Base-by-base conservation (phyloP, 2,888 invertebrate genomes). In the Ophion slaviceki region DNA sequence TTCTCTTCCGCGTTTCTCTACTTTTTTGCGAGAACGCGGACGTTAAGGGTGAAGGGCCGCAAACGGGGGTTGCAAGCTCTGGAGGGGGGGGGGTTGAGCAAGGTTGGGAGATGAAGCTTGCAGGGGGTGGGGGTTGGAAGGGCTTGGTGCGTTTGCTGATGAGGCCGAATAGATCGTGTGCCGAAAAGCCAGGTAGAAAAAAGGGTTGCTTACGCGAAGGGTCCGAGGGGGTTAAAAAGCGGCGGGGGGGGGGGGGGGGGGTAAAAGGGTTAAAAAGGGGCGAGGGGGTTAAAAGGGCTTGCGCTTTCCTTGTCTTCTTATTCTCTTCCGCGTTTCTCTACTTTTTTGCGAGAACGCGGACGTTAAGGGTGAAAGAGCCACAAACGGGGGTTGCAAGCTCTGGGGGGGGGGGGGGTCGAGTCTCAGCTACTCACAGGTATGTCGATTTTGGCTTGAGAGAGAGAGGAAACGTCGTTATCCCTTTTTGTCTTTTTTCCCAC, bases 401-500 rank as follows among this genome's bases (percentile, higher is more conserved):
- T 5, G 11, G 24, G 20, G 45, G 57, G 57, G 76, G 68, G 53
- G 36, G 45, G 79, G 71, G 59, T 82, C 78, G 82, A 79, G 82
- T 79, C 75, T 82, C 79, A 70, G 75, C 40, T 79, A 64, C 75
- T 71, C 70, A 45, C 75, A 78, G 64, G 24, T 66, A 59, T 45
- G 70, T 59, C 79, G 75, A 75, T 82, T 82, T 85, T 85, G 77
- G 36, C 77, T 77, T 24, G 57, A 75, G 32, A 36, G 59, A 36
- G 74, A 59, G 45, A 75, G 74, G 57, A 17, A 14, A 32, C 24
- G 61, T 74, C 74, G 45, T 68, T 40, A 66, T 71, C 24, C 61
- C 47, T 80, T 61, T 40, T 59, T 53, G 57, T 72, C 0, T 36
- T n/a, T 57, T 40, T 66, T 64, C 57, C 66, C 28, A 59, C n/a